phyloP scores from a whole-genome alignment of 2,113 vertebrate genomes.

The Philantomba maxwellii region DNA sequence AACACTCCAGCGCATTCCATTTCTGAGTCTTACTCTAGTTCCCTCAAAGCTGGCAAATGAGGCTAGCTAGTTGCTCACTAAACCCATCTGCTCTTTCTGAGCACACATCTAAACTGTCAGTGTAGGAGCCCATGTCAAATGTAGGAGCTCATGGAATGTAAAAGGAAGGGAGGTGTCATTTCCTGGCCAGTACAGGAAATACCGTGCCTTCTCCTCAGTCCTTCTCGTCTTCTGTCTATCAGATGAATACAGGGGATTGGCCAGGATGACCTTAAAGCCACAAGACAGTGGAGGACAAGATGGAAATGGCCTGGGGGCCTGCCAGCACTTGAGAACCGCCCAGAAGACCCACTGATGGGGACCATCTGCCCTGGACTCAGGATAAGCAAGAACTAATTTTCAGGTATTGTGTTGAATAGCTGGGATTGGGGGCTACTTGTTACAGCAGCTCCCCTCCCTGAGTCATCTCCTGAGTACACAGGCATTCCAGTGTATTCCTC shows the following conservation, averaged over 20 bases:
- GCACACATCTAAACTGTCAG: background rate
- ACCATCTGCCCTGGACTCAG: background rate
- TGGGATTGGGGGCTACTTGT: background rate
- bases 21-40: background rate
- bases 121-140: background rate
- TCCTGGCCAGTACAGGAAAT: background rate
- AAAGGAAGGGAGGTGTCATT: background rate
- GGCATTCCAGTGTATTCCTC: background rate
- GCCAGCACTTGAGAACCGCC: background rate
- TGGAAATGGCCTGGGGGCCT: background rate
- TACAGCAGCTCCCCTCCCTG: background rate
- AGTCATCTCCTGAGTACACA: background rate
- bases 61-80: background rate
- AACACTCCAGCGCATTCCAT: background rate
- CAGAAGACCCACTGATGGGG: background rate
- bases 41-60: background rate
- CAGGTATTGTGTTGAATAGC: background rate
- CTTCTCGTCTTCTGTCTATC: background rate
- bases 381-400: background rate
- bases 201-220: background rate
- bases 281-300: background rate
- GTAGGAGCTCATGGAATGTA: background rate
- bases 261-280: background rate
- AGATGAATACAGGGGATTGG: background rate
- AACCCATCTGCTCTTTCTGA: background rate